Evolutionary conservation across 2,888 invertebrate genomes (phyloP).

Genomic region (Ophion costatus): DNA sequence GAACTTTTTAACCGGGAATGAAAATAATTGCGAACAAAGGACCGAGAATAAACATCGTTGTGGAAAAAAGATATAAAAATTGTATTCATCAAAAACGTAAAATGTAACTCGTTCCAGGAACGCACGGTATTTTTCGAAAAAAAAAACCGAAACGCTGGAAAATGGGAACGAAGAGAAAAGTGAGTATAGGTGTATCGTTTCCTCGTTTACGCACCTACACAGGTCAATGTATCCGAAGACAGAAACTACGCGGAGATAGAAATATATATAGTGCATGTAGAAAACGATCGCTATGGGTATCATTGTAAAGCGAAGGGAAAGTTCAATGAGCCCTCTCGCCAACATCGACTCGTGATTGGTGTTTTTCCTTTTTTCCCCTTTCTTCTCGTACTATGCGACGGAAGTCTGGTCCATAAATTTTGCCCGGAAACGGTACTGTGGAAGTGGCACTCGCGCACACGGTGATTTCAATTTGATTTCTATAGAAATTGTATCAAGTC

Average conservation of each 20-base stretch:
- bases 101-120: background rate
- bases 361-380: background rate
- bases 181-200: conserved; percentile 2
- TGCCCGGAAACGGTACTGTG: conserved; percentile 8
- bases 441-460: conserved; percentile 36
- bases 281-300: conserved; percentile 54
- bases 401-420: conserved; percentile 34
- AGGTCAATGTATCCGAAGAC: background rate
- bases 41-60: background rate
- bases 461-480: conserved; percentile 66
- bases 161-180: background rate
- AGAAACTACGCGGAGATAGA: conserved; percentile 14
- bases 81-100: background rate
- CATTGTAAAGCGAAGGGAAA: conserved; percentile 50
- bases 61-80: background rate
- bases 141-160: background rate
- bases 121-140: background rate
- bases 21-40: background rate
- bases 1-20: background rate
- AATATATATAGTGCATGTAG: conserved; percentile 33
- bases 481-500: conserved; percentile 64
- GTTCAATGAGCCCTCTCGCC: conserved; percentile 36
- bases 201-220: background rate
- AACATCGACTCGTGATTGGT: conserved; percentile 4
- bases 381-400: background rate